These are phyloP conservation scores for Acyrthosiphon pisum DNA, from an alignment of 1,140 invertebrate genomes.

Conservation along the genomic window DNA sequence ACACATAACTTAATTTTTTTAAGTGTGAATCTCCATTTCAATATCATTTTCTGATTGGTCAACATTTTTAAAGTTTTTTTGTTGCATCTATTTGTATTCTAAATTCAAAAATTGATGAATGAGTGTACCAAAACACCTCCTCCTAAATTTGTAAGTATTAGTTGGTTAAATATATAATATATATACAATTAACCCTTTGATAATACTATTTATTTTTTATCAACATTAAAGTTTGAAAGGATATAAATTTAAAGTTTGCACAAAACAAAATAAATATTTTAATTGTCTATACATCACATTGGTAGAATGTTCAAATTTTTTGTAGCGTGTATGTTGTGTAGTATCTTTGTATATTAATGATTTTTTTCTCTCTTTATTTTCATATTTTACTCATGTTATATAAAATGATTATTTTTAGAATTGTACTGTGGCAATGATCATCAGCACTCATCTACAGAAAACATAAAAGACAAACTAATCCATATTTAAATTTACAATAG, in stretches of 20 bases:
- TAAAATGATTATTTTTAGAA: conserved; percentile 23
- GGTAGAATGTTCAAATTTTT: neutral
- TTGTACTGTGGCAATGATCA: neutral
- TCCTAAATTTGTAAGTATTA: no score
- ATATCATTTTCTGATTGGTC: neutral
- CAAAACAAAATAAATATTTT: neutral
- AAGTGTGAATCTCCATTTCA: neutral
- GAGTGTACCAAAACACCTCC: no score
- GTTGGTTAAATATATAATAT: neutral
- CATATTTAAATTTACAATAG: neutral
- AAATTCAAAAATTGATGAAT: neutral
- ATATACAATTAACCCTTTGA: neutral
- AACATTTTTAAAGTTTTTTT: neutral
- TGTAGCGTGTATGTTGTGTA: neutral
- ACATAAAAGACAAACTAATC: neutral
- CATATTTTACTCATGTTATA: conserved; percentile 9
- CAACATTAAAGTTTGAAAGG: neutral
- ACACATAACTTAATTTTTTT: neutral
- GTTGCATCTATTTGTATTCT: neutral
- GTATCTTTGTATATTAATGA: neutral
- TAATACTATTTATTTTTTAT: neutral
- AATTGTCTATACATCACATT: neutral
- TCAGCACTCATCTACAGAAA: neutral
- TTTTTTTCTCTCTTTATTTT: neutral
- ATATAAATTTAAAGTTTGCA: neutral